Evolutionary conservation across 1,140 invertebrate genomes (phyloP).

Genomic region (Drosophila azteca): DNA sequence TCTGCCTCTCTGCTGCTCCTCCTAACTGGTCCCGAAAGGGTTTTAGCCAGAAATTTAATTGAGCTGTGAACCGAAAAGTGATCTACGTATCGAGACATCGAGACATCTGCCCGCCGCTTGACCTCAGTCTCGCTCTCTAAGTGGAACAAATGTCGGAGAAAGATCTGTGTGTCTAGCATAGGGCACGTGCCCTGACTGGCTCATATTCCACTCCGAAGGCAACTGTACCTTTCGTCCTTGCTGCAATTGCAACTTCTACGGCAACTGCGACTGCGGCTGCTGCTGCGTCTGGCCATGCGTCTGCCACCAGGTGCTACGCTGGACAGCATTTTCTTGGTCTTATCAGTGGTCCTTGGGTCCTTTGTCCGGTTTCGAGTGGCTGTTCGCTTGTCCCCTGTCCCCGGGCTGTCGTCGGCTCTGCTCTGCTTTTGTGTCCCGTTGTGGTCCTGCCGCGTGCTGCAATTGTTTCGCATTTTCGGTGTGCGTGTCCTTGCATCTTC

Average conservation of each 20-base stretch:
- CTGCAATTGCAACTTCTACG: slow-evolving; percentile 1
- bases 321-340: slow-evolving; percentile 65
- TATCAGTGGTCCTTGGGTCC: slow-evolving; percentile 45
- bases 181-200: slow-evolving; percentile 35
- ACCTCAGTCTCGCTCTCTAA: slow-evolving; percentile 19
- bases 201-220: not conserved
- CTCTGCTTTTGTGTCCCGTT: slow-evolving; percentile 32
- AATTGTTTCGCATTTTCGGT: slow-evolving; percentile 48
- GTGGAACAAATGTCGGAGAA: slow-evolving; percentile 27
- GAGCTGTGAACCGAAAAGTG: slow-evolving; percentile 36
- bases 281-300: not conserved
- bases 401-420: slow-evolving; percentile 31
- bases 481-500: slow-evolving; percentile 69
- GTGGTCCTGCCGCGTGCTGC: slow-evolving; percentile 43
- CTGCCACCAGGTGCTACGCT: slow-evolving; percentile 46
- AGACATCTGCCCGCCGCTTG: slow-evolving; percentile 15
- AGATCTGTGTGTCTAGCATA: slow-evolving; percentile 4
- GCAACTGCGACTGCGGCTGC: slow-evolving; percentile 11
- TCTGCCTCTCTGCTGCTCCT: slow-evolving; percentile 26
- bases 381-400: slow-evolving; percentile 42
- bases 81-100: slow-evolving; percentile 36
- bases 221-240: slow-evolving; percentile 40
- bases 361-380: slow-evolving; percentile 48
- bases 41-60: slow-evolving; percentile 40
- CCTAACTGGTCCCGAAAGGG: slow-evolving; percentile 24